Evolutionary conservation across 2,888 invertebrate genomes (phyloP).

Genomic region (Nymphalis polychloros): DNA sequence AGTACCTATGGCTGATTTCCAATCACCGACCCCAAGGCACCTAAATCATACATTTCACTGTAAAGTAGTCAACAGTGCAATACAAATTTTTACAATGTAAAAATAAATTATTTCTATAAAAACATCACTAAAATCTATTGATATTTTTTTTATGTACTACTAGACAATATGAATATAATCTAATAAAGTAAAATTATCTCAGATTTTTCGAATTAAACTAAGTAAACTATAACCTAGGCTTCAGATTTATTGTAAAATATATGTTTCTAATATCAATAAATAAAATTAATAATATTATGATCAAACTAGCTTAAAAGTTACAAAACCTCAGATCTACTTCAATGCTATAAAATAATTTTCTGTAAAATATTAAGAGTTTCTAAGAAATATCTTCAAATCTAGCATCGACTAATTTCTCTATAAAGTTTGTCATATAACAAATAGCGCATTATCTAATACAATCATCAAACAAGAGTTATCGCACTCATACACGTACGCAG

Average conservation of each 20-base stretch:
- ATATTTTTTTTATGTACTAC: neutral
- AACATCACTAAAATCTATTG: slow-evolving; percentile 1
- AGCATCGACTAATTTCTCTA: slow-evolving; percentile 35
- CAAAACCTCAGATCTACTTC: slow-evolving; percentile 24
- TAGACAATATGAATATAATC: neutral
- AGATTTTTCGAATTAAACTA: neutral
- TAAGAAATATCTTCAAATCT: slow-evolving; percentile 26
- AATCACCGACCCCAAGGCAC: slow-evolving; percentile 82
- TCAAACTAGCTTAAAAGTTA: slow-evolving; percentile 25
- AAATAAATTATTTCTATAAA: slow-evolving; percentile 10
- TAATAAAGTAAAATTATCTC: neutral
- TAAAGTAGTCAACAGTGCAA: neutral
- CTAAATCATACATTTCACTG: slow-evolving; percentile 44
- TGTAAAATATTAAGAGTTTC: slow-evolving; percentile 17
- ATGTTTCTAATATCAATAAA: neutral
- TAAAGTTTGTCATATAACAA: slow-evolving; percentile 20
- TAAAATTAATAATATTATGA: slow-evolving; percentile 1
- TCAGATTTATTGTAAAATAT: neutral
- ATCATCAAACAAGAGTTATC: slow-evolving; percentile 38
- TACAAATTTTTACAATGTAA: neutral
- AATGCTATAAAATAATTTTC: slow-evolving; percentile 21
- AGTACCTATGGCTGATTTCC: slow-evolving; percentile 74
- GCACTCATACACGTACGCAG: slow-evolving; percentile 57
- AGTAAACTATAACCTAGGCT: neutral
- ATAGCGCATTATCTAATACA: slow-evolving; percentile 36